Evolutionary conservation across 2,113 vertebrate species (phyloP).

Genomic region (Caracal caracal): DNA sequence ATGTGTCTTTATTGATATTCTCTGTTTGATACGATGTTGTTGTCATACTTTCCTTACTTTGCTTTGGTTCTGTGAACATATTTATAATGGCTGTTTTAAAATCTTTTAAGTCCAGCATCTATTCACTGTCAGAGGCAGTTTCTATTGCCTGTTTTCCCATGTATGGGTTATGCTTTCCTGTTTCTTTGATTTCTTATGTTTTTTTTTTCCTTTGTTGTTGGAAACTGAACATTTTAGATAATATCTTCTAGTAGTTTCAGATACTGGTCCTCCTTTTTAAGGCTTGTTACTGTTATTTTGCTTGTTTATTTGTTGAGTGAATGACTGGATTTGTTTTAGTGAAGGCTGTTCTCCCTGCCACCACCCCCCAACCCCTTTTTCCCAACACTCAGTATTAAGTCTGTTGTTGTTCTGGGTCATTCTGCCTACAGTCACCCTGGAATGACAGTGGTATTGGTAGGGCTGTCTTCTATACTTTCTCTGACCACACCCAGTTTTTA

Average conservation of each 20-base stretch:
- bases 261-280: not conserved
- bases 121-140: not conserved
- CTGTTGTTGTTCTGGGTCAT: not conserved
- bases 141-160: not conserved
- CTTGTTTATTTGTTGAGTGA: not conserved
- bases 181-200: not conserved
- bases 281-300: not conserved
- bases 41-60: not conserved
- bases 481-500: not conserved
- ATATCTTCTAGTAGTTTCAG: not conserved
- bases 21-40: not conserved
- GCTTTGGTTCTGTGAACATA: not conserved
- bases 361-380: too few species aligned
- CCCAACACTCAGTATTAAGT: not conserved
- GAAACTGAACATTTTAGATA: not conserved
- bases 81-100: not conserved
- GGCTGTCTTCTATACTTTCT: not conserved
- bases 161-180: not conserved
- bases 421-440: not conserved
- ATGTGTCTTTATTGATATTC: not conserved
- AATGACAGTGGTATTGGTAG: not conserved
- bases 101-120: not conserved
- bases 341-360: not conserved
- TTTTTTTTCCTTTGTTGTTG: conserved; percentile 25
- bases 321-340: not conserved